Conservation (phyloP, 2,888 invertebrate genomes). For the Strigamia transsilvanica region DNA sequence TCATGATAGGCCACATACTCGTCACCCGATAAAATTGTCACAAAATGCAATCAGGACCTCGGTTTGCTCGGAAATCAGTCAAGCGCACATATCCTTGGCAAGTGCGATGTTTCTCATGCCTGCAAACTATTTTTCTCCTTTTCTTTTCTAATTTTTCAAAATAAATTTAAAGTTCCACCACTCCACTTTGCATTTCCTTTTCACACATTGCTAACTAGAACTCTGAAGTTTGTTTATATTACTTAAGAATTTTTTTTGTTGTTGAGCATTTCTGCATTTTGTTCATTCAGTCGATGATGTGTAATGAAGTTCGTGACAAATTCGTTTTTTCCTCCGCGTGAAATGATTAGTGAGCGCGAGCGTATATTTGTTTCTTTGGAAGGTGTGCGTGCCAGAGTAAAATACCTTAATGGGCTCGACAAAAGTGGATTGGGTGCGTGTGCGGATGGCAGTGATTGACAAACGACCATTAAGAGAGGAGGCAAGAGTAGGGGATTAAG, state of each 20-base stretch:
- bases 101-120: not conserved
- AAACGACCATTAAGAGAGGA: slow-evolving; percentile 20
- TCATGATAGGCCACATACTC: not conserved
- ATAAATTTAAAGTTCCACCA: not conserved
- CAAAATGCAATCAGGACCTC: slow-evolving; percentile 7
- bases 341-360: slow-evolving; percentile 15
- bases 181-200: not conserved
- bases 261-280: not conserved
- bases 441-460: slow-evolving; percentile 14
- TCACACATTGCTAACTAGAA: too few species aligned
- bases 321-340: slow-evolving; percentile 8
- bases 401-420: slow-evolving; percentile 15
- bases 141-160: not conserved
- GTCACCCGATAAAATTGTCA: slow-evolving; percentile 20
- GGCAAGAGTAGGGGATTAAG: slow-evolving; percentile 7
- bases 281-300: not conserved
- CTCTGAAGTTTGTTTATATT: not conserved
- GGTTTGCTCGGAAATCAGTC: slow-evolving; percentile 9
- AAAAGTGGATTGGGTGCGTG: slow-evolving; percentile 14
- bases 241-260: not conserved
- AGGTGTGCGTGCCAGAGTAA: slow-evolving; percentile 20
- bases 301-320: slow-evolving; percentile 20
- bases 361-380: slow-evolving; percentile 14
- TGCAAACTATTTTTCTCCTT: not conserved
- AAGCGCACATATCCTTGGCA: not conserved